These are phyloP conservation scores for Melolontha melolontha DNA, from an alignment of 2,888 invertebrate genomes.

Conservation along the genomic window DNA sequence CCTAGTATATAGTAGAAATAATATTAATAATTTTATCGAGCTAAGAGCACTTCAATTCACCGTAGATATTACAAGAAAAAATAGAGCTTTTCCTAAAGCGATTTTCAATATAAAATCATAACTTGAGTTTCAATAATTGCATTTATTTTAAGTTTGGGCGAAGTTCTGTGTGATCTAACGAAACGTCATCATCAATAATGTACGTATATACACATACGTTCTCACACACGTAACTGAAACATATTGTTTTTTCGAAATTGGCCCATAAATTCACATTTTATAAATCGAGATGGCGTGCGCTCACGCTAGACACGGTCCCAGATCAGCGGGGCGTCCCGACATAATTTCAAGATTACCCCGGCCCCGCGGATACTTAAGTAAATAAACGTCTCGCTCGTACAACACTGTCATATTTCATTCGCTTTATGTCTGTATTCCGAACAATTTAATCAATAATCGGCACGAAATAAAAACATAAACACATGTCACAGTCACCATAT, in stretches of 20 bases:
- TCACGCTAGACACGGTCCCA: slow-evolving; percentile 52
- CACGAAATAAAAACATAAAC: slow-evolving; percentile 43
- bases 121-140: neutral
- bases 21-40: no score
- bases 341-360: slow-evolving; percentile 54
- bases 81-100: no score
- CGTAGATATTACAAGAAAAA: no score
- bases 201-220: slow-evolving; percentile 14
- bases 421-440: slow-evolving; percentile 44
- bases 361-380: slow-evolving; percentile 53
- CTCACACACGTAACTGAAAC: slow-evolving; percentile 51
- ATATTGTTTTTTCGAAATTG: slow-evolving; percentile 55
- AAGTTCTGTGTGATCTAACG: slow-evolving; percentile 17
- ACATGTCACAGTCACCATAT: slow-evolving; percentile 35
- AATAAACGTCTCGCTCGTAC: slow-evolving; percentile 52
- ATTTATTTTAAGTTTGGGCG: neutral
- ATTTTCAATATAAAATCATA: no score
- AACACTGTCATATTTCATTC: slow-evolving; percentile 49
- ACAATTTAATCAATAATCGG: slow-evolving; percentile 43
- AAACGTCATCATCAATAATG: slow-evolving; percentile 32
- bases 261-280: slow-evolving; percentile 56
- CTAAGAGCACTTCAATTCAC: no score
- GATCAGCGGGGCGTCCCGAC: slow-evolving; percentile 50
- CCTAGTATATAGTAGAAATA: no score
- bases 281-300: slow-evolving; percentile 55